Base-by-base conservation (phyloP, 2,888 invertebrate species). In the Conistra vaccinii region DNA sequence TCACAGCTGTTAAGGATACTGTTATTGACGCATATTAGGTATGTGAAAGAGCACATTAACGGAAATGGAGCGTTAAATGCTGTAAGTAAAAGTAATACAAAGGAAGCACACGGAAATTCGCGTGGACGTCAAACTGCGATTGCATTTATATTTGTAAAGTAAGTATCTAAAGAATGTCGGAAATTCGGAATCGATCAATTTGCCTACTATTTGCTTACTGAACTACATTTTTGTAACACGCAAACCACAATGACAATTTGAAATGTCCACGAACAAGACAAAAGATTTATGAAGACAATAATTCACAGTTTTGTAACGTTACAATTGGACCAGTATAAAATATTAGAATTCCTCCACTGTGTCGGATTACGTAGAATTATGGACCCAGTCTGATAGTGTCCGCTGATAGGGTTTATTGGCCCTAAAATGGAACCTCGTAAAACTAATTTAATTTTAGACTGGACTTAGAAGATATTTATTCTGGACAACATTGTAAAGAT, bases 271-370 rank as follows among this genome's bases (percentile, higher is more conserved):
- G 79, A 78, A 75, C 75, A 67, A 73, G 75, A 84, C 73, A 80
- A 83, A 83, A 81, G 85, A 89, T 89, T 89, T 89, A 89, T 89
- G 82, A 76, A 74, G 77, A 81, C 79, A 87, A 88, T 88, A 88
- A 88, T 81, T 89, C 77, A 84, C 73, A 85, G 85, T 86, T 89
- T 86, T 87, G 89, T 86, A 86, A 89, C 76, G 73, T 72, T 81
- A 84, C 88, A 88, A 86, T 88, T 86, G 82, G 73, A 83, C 80
- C 69, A 70, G 76, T 69, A 77, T 81, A 81, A 82, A 85, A 67
- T 85, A 85, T 82, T 82, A 76, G 76, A 84, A 84, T 79, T 79
- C 79, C 62, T 78, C 63, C 74, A 81, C 79, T 82, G 82, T 73
- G 84, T 76, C 73, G 73, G 78, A 78, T 77, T 76, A 80, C 69